These are phyloP conservation scores for Drosophila teissieri DNA, from an alignment of 1,140 invertebrate genomes.

Conservation along the genomic window DNA sequence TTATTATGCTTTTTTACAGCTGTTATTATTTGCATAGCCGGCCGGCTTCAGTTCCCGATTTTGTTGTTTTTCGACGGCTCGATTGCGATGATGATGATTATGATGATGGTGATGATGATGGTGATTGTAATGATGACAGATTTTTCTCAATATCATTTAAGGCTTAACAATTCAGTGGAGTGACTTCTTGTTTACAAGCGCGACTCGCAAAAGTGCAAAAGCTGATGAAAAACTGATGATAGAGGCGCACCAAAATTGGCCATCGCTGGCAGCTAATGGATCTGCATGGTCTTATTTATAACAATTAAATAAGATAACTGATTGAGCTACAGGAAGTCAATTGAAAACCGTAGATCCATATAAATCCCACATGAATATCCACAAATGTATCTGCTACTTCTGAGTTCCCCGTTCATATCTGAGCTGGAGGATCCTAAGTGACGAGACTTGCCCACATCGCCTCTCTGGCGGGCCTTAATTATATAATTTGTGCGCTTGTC, in stretches of 20 bases:
- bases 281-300: no score
- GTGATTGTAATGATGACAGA: background rate
- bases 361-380: no score
- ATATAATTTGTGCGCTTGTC: constrained; percentile 68
- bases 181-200: background rate
- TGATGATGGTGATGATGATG: background rate
- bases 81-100: background rate
- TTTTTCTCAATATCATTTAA: background rate
- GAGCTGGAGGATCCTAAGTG: background rate
- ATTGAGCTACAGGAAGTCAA: no score
- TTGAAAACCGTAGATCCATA: no score
- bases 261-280: background rate
- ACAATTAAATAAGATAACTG: no score
- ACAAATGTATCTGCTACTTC: background rate
- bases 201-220: background rate
- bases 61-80: background rate
- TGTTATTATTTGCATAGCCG: constrained; percentile 33
- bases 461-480: constrained; percentile 47
- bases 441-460: background rate
- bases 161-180: background rate
- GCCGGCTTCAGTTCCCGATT: constrained; percentile 17
- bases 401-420: background rate
- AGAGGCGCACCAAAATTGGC: background rate
- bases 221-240: background rate
- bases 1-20: constrained; percentile 11